phyloP scores from a whole-genome alignment of 2,113 vertebrate species.

The Spilogale gracilis region DNA sequence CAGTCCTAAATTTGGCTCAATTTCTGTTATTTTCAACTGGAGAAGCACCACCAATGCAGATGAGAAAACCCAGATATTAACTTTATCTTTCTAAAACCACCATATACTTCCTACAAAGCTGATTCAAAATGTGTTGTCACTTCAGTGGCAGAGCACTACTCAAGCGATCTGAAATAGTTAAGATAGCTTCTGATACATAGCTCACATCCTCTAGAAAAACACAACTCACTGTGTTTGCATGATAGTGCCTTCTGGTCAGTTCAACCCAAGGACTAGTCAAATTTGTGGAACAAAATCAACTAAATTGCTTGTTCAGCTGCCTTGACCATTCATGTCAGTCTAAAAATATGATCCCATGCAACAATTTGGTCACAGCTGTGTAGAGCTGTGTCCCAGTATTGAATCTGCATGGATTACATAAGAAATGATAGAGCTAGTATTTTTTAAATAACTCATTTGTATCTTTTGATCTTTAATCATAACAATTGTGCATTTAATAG shows the following conservation, averaged over 20 bases:
- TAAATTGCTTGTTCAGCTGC: constrained; percentile 52
- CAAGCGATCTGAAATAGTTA: neutral
- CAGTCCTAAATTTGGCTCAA: neutral
- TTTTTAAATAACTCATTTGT: neutral
- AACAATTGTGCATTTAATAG: neutral
- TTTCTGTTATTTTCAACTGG: neutral
- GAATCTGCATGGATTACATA: neutral
- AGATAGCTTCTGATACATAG: neutral
- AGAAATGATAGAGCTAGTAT: neutral
- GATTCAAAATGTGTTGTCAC: neutral
- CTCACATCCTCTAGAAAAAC: neutral
- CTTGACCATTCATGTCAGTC: constrained; percentile 26
- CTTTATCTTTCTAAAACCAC: neutral
- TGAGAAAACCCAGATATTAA: neutral
- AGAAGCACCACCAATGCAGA: rapidly evolving
- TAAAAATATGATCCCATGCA: neutral
- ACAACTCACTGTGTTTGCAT: neutral
- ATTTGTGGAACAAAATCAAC: constrained; percentile 23
- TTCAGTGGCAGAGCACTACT: neutral
- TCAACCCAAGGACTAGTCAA: constrained; percentile 29
- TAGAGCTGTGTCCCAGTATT: neutral
- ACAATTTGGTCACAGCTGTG: neutral
- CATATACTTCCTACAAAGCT: neutral
- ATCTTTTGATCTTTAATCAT: neutral
- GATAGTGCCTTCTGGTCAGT: constrained; percentile 34